Conservation (phyloP, 2,113 vertebrate species). For the Plectropomus leopardus region DNA sequence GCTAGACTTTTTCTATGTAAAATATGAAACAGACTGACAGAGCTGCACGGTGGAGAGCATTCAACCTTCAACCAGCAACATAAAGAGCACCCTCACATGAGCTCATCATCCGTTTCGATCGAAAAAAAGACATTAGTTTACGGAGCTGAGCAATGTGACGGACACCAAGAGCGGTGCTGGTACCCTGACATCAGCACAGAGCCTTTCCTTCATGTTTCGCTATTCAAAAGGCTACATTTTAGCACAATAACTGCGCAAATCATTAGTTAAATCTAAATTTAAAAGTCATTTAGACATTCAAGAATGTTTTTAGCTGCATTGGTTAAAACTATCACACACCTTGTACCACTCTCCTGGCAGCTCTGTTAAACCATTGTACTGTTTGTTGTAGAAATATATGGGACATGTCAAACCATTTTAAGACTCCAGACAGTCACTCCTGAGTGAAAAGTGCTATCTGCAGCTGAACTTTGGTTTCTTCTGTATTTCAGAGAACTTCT, state of each 20-base stretch:
- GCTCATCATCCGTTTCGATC: slow-evolving; percentile 27
- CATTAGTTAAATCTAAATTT: slow-evolving; percentile 18
- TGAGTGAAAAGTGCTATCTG: slow-evolving; percentile 2
- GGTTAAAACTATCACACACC: background rate
- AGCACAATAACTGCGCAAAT: slow-evolving; percentile 51
- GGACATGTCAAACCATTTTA: slow-evolving; percentile 1
- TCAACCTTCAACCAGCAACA: slow-evolving; percentile 11
- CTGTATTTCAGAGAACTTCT: background rate
- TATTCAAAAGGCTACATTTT: slow-evolving; percentile 28
- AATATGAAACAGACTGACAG: background rate
- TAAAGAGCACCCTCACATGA: slow-evolving; percentile 12
- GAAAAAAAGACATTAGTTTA: slow-evolving; percentile 2
- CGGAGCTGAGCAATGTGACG: background rate
- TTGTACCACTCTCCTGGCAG: background rate
- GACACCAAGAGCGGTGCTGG: slow-evolving; percentile 5
- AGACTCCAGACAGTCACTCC: background rate
- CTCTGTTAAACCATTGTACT: background rate
- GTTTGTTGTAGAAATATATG: background rate
- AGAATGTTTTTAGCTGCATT: background rate
- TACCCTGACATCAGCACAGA: slow-evolving; percentile 5
- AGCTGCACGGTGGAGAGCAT: background rate
- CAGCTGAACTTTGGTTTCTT: slow-evolving; percentile 26
- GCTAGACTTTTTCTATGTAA: background rate
- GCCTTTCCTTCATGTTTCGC: slow-evolving; percentile 10
- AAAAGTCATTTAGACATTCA: slow-evolving; percentile 27